These are phyloP conservation scores for Oligia latruncula DNA, from an alignment of 2,888 invertebrate species.

Conservation along the genomic window DNA sequence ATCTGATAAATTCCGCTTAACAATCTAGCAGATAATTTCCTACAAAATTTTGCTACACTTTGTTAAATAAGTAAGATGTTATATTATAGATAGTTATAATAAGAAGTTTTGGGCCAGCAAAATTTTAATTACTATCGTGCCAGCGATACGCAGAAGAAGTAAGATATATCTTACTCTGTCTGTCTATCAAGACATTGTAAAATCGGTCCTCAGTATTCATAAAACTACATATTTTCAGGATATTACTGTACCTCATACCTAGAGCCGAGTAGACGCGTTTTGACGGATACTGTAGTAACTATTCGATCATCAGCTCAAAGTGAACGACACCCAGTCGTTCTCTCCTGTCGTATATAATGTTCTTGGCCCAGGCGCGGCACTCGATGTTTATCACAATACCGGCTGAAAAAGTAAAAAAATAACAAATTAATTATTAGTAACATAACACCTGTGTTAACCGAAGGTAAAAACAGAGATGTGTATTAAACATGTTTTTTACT, in stretches of 20 bases:
- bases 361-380: constrained; percentile 97
- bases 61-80: background rate
- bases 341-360: constrained; percentile 92
- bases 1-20: background rate
- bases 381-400: constrained; percentile 93
- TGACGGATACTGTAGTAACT: constrained; percentile 56
- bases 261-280: constrained; percentile 41
- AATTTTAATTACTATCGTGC: background rate
- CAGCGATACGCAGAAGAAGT: background rate
- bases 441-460: background rate
- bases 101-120: background rate
- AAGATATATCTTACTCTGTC: background rate
- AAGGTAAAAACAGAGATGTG: background rate
- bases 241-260: constrained; percentile 11
- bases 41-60: background rate
- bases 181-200: background rate
- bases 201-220: background rate
- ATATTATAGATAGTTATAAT: background rate
- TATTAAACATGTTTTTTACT: background rate
- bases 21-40: background rate
- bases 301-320: constrained; percentile 91
- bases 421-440: background rate
- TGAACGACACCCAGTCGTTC: constrained; percentile 92
- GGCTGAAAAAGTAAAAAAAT: constrained; percentile 83
- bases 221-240: constrained; percentile 5